These are phyloP conservation scores for Dynastes maya DNA, from an alignment of 2,888 invertebrate genomes.

Conservation along the genomic window DNA sequence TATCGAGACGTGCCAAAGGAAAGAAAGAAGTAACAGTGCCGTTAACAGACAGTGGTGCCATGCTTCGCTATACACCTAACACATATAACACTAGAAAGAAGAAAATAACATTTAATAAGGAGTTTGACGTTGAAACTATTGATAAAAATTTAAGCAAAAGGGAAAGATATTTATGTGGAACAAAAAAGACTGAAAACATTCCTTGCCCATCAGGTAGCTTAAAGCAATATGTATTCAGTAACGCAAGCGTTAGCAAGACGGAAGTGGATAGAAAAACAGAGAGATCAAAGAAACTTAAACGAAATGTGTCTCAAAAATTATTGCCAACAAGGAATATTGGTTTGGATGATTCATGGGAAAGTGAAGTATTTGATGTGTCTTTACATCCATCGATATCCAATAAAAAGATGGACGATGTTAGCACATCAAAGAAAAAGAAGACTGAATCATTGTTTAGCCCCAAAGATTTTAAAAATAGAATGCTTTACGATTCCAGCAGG, in stretches of 20 bases:
- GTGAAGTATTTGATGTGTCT: slow-evolving; percentile 34
- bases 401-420: slow-evolving; percentile 33
- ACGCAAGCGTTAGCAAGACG: slow-evolving; percentile 11
- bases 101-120: slow-evolving; percentile 16
- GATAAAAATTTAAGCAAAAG: slow-evolving; percentile 16
- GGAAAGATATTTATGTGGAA: slow-evolving; percentile 1
- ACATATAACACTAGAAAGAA: not conserved
- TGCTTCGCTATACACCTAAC: no score
- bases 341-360: slow-evolving; percentile 49
- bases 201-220: slow-evolving; percentile 36
- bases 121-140: slow-evolving; percentile 30
- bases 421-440: slow-evolving; percentile 39
- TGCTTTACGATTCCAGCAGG: slow-evolving; percentile 61
- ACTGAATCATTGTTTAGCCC: slow-evolving; percentile 49
- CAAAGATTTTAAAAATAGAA: slow-evolving; percentile 66
- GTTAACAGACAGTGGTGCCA: not conserved
- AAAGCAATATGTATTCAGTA: not conserved
- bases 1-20: not conserved
- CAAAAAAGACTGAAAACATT: slow-evolving; percentile 34
- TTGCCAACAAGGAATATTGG: slow-evolving; percentile 16
- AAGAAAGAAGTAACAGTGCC: not conserved
- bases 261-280: slow-evolving; percentile 19
- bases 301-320: slow-evolving; percentile 24
- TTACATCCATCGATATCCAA: slow-evolving; percentile 48
- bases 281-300: slow-evolving; percentile 26